Conservation (phyloP, 2,797 vertebrate species). For the Sebastes vulpes region DNA sequence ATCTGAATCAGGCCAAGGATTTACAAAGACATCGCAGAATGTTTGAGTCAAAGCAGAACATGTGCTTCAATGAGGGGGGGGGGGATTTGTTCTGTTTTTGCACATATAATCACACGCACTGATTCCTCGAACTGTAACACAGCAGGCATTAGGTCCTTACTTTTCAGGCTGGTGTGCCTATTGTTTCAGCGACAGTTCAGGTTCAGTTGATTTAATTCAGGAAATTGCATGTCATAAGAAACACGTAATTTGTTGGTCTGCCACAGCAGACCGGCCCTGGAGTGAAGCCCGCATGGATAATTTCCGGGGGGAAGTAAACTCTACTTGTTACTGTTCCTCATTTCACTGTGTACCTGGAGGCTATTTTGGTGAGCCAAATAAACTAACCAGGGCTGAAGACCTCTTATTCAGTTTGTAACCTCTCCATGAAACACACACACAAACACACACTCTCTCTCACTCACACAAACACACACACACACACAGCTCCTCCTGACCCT, state of each 20-base stretch:
- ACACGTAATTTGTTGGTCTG: neutral
- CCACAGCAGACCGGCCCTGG: neutral
- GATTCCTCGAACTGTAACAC: neutral
- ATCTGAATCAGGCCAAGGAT: conserved; percentile 45
- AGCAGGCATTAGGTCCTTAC: neutral
- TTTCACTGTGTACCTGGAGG: conserved; percentile 12
- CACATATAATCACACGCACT: neutral
- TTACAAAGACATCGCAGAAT: conserved; percentile 12
- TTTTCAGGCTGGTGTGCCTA: neutral
- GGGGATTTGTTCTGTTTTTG: neutral
- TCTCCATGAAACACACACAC: neutral
- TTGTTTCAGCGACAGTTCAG: neutral
- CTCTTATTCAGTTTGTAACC: conserved; percentile 18
- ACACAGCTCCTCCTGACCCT: neutral
- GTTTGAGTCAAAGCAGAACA: neutral
- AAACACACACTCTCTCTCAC: neutral
- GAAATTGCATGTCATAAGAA: neutral
- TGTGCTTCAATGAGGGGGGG: neutral
- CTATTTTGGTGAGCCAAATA: conserved; percentile 29
- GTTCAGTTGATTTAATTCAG: neutral
- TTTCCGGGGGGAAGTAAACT: neutral
- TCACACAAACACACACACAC: neutral
- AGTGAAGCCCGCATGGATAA: neutral
- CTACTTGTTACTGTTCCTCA: conserved; percentile 14
- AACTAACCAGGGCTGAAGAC: conserved; percentile 13